Base-by-base conservation (phyloP, 2,113 vertebrate genomes). In the Chionis minor region DNA sequence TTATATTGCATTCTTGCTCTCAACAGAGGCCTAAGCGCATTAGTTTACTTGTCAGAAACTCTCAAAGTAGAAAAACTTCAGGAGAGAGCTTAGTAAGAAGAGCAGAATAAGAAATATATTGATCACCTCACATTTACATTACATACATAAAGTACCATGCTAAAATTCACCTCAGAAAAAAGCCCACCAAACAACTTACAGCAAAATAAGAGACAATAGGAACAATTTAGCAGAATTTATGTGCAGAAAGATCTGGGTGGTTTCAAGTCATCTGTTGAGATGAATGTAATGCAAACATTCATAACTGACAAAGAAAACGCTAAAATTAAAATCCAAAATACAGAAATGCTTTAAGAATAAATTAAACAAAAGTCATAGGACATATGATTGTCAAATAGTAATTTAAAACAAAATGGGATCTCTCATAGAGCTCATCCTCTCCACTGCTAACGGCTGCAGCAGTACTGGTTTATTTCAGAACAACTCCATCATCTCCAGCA, bases 401-500 rank as follows among this genome's bases (percentile, higher is more conserved):
- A 73, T 62, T 70, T 44, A 14, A 72, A 73, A 9, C 30, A 61
- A 56, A 85, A 78, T 16, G 13, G 0, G 2, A 0, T 52, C 20
- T 28, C 23, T 73, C 40, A 8, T 27, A 35, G 33, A 65, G 24
- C 12, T 73, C 32, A 42, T 69, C 17, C 20, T 90, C n/a, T 79
- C 59, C 28, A 9, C 35, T 61, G 26, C 49, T 73, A 49, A 59
- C n/a, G 35, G 62, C 35, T 58, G 32, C 42, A 77, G 54, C 40
- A 86, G 24, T 33, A 47, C 30, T 9, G 11, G 61, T 82, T 95
- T 91, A 88, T 94, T 96, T 90, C 82, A 51, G 85, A 90, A 58
- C 67, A 62, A 58, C 54, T 79, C 71, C 55, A 92, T 95, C 92
- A 92, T 72, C 86, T 90, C 71, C 83, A 90, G 79, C 90, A 92